Conservation (phyloP, 2,888 invertebrate species). For the Diogma glabrata region DNA sequence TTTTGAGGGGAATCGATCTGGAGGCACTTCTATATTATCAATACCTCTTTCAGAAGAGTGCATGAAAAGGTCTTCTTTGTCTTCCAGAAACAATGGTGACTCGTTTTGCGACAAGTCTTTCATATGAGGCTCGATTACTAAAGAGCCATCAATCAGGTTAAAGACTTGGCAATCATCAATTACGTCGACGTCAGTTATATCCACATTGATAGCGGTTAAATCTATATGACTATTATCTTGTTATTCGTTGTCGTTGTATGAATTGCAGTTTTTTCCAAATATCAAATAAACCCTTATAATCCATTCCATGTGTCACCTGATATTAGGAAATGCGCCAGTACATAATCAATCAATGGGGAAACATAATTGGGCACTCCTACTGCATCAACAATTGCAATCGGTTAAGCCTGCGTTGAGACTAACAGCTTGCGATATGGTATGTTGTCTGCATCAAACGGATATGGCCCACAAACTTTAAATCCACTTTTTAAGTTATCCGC, state of each 20-base stretch:
- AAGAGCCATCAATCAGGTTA: too few relatives aligned
- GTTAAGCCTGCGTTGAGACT: neutral
- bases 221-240: conserved; percentile 2
- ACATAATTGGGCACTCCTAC: neutral
- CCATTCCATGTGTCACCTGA: neutral
- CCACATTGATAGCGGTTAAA: too few relatives aligned
- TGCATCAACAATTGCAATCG: neutral
- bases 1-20: neutral
- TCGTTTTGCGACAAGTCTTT: too few relatives aligned
- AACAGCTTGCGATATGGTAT: neutral
- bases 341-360: too few relatives aligned
- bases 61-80: too few relatives aligned
- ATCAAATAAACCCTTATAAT: conserved; percentile 3
- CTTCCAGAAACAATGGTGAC: too few relatives aligned
- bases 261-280: neutral
- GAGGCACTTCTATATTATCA: too few relatives aligned
- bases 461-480: neutral
- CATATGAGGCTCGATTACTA: too few relatives aligned
- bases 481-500: neutral
- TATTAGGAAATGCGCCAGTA: too few relatives aligned
- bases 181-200: too few relatives aligned
- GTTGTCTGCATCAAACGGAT: neutral
- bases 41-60: too few relatives aligned
- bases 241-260: neutral
- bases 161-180: too few relatives aligned